Evolutionary conservation across 2,888 invertebrate genomes (phyloP), one percentile per base, ranked within the genome.

Genomic region (Alsophila aescularia): DNA sequence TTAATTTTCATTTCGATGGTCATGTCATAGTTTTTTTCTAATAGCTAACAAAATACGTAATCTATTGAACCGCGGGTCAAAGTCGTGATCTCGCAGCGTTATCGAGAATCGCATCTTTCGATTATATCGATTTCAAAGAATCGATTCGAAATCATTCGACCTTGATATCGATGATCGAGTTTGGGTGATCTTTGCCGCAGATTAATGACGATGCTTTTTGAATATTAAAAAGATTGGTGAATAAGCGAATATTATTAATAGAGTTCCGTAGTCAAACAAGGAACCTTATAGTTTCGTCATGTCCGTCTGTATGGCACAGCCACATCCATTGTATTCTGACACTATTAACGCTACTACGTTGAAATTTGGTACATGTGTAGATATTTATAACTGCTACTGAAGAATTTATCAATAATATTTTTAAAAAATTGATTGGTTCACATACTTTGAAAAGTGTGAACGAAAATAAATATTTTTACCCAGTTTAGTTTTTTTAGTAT

Each of bases 81-180:
- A 72, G 53, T 84, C 85, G 85, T 85, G 85, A 78, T 76, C 70
- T 53, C 63, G 62, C 70, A 69, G 69, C 58, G 56, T 68, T 64
- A 75, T 77, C 75, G 62, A 63, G 70, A 67, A 60, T 63, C 72
- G 75, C 68, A 78, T 81, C 80, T 79, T 69, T 70, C 68, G 82
- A 79, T 83, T 60, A 70, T 83, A 85, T 85, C 83, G 76, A 72
- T 80, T 76, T 73, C 76, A 76, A 76, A 76, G 81, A 79, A 79
- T 75, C 82, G 81, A 81, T 77, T 79, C 75, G 72, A 75, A 78
- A 76, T 74, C 74, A 71, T 53, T 73, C 79, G 80, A 73, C 80
- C 81, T 81, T 81, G 77, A 73, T 77, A 72, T 68, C 73, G 77
- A 79, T 81, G 78, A 74, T 72, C 61, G 65, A 63, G 59, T 72